Evolutionary conservation across 2,888 invertebrate genomes (phyloP).

Genomic region (Uropetala carovei): DNA sequence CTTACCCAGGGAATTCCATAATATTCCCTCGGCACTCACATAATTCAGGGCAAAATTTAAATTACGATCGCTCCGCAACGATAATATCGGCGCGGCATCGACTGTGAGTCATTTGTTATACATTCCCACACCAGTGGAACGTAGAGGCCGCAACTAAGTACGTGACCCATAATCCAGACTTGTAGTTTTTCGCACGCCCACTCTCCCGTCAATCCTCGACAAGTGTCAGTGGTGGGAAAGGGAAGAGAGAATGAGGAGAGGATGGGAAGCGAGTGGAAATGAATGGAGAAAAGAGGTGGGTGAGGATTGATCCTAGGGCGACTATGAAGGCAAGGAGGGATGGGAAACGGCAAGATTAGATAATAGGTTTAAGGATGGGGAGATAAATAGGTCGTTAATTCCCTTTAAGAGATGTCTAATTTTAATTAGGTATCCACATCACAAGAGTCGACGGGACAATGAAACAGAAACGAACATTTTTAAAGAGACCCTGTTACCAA

Average conservation of each 20-base stretch:
- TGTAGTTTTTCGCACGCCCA: conserved; percentile 15
- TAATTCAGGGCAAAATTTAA: conserved; percentile 3
- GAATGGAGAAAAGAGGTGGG: too few species aligned
- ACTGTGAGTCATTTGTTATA: background rate
- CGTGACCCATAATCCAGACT: background rate
- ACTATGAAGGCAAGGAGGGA: too few species aligned
- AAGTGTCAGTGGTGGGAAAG: background rate
- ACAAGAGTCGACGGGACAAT: too few species aligned
- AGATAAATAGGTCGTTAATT: too few species aligned
- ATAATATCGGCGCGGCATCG: background rate
- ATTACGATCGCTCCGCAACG: background rate
- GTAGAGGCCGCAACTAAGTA: background rate
- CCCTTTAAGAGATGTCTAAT: too few species aligned
- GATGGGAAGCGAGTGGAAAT: too few species aligned
- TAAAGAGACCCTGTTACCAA: too few species aligned
- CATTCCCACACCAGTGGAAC: background rate
- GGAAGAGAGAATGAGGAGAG: background rate
- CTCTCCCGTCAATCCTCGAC: background rate
- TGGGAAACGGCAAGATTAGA: too few species aligned
- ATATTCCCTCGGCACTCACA: background rate
- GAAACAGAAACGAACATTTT: too few species aligned
- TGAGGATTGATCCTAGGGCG: too few species aligned
- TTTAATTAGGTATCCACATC: too few species aligned
- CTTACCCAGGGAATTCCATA: background rate
- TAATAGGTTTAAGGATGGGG: too few species aligned